Evolutionary conservation across 2,797 vertebrate genomes (phyloP).

Genomic region (Hozukius guyotensis): DNA sequence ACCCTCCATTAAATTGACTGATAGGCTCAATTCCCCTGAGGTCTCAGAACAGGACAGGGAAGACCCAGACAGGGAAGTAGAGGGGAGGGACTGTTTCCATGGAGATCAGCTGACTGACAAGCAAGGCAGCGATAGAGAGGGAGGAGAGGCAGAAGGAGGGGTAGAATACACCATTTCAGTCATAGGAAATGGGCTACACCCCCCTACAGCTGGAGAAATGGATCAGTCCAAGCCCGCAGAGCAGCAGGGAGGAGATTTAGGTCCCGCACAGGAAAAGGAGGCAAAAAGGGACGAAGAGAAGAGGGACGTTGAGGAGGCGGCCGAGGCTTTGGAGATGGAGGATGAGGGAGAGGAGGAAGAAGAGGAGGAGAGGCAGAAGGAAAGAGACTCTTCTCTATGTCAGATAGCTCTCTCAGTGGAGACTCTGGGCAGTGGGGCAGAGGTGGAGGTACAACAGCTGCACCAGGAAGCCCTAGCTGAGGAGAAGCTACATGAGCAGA

Average conservation of each 20-base stretch:
- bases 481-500: slow-evolving; percentile 32
- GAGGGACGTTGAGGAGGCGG: slow-evolving; percentile 53
- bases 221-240: slow-evolving; percentile 71
- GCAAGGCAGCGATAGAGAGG: slow-evolving; percentile 22
- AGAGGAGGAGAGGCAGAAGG: slow-evolving; percentile 54
- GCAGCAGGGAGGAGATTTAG: slow-evolving; percentile 68
- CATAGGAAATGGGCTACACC: slow-evolving; percentile 52
- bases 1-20: slow-evolving; percentile 66
- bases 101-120: slow-evolving; percentile 63
- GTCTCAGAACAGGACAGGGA: slow-evolving; percentile 57
- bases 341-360: slow-evolving; percentile 73
- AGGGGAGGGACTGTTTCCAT: slow-evolving; percentile 61
- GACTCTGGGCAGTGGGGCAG: slow-evolving; percentile 54
- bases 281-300: slow-evolving; percentile 46
- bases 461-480: slow-evolving; percentile 41
- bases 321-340: slow-evolving; percentile 70
- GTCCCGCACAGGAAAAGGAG: slow-evolving; percentile 55
- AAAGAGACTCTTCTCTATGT: slow-evolving; percentile 23
- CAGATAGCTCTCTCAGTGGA: slow-evolving; percentile 60
- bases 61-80: slow-evolving; percentile 52
- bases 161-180: slow-evolving; percentile 39
- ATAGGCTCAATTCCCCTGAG: slow-evolving; percentile 60
- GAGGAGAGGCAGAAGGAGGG: slow-evolving; percentile 36
- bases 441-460: slow-evolving; percentile 53
- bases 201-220: slow-evolving; percentile 59